Evolutionary conservation across 2,888 invertebrate genomes (phyloP).

Genomic region (Girardia tigrina): DNA sequence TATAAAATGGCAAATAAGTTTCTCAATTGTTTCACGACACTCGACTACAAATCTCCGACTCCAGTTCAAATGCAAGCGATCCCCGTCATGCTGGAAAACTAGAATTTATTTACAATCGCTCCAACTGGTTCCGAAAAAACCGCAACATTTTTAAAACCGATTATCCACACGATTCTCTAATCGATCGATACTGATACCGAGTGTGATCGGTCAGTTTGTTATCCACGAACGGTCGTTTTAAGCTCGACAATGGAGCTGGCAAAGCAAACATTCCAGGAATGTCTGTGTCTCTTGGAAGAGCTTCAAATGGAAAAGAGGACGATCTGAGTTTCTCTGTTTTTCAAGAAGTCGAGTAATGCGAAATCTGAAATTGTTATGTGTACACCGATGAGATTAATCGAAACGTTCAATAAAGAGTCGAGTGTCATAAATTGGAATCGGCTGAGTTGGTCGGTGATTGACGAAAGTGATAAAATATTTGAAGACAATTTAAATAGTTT

Average conservation of each 20-base stretch:
- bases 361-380: not conserved
- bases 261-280: not conserved
- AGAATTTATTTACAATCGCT: constrained; percentile 78
- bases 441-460: too few species aligned
- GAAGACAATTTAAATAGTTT: too few species aligned
- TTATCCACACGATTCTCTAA: constrained; percentile 65
- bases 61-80: constrained; percentile 65
- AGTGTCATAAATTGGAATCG: too few species aligned
- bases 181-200: constrained; percentile 46
- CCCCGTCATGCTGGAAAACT: constrained; percentile 64
- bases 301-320: not conserved
- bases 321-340: not conserved
- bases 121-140: constrained; percentile 97
- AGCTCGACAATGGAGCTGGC: constrained; percentile 86
- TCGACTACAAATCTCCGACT: constrained; percentile 44
- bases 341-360: not conserved
- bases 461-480: too few species aligned
- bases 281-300: not conserved
- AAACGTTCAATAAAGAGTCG: not conserved
- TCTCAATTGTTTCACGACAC: constrained; percentile 31
- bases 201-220: constrained; percentile 53
- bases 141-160: constrained; percentile 75
- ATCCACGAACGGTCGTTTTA: constrained; percentile 67
- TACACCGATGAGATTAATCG: not conserved
- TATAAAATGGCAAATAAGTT: not conserved